Conservation (phyloP, 2,888 invertebrate genomes). For the Diadegma fenestrale region DNA sequence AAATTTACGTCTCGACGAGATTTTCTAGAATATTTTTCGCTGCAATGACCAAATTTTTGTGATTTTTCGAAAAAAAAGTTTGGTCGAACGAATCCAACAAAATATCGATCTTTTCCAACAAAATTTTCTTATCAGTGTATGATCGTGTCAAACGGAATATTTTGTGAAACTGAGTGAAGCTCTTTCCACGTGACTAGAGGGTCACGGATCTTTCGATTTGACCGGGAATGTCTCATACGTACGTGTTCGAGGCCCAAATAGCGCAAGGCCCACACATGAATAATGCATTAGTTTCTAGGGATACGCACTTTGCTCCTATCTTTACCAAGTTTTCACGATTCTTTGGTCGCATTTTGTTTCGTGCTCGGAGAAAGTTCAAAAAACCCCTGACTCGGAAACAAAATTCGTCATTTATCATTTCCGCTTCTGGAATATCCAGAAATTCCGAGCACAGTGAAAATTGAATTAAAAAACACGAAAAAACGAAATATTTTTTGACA, state of each 20-base stretch:
- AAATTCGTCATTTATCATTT: conserved; percentile 38
- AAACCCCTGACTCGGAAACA: conserved; percentile 47
- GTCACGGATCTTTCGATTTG: conserved; percentile 9
- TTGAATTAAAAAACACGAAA: too few relatives aligned
- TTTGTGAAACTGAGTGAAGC: neutral
- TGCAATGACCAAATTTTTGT: too few relatives aligned
- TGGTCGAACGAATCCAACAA: too few relatives aligned
- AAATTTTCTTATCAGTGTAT: too few relatives aligned
- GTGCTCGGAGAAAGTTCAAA: conserved; percentile 78
- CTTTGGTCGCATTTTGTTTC: conserved; percentile 70
- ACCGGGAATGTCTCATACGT: conserved; percentile 3
- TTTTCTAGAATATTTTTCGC: too few relatives aligned
- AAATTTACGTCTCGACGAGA: too few relatives aligned
- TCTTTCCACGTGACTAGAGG: neutral
- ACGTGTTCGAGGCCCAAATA: conserved; percentile 73
- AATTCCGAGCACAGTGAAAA: too few relatives aligned
- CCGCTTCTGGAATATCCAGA: conserved; percentile 11
- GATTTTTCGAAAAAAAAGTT: too few relatives aligned
- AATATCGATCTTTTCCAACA: too few relatives aligned
- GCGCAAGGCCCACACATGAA: conserved; percentile 75
- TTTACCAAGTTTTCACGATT: conserved; percentile 73
- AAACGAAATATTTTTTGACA: too few relatives aligned
- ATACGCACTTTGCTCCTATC: conserved; percentile 77
- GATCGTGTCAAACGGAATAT: neutral
- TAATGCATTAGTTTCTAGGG: conserved; percentile 78